Evolutionary conservation across 2,113 vertebrate genomes (phyloP), one percentile per base, ranked within the genome.

Genomic region (Sinocyclocheilus anophthalmus): DNA sequence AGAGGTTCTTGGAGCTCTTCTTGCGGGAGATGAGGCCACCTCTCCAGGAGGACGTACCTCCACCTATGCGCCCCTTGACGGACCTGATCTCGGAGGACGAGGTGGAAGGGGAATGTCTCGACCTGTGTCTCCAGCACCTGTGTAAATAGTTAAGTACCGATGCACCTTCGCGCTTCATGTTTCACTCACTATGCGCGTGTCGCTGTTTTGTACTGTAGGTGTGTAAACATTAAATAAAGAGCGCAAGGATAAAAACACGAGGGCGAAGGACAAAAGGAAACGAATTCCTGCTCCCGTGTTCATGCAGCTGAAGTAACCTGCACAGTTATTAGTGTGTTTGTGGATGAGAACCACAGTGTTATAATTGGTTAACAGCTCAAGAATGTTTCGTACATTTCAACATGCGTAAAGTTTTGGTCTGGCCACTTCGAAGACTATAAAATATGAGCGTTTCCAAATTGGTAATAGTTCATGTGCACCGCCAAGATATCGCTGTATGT

Each of bases 61-160:
- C 93, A 48, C 96, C 96, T 42, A 92, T 93, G 84, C 95, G 95
- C 85, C 94, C 84, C n/a, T 93, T 97, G 88, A 95, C 97, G 90
- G 97, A 99, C 92, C 94, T 96, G 93, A 92, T 98, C 94, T 94
- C 93, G 33, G 96, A 95, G 86, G 97, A 99, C 91, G 97, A 99
- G 92, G 96, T 98, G 94, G 98, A 99, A 88, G 98, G 97, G 89
- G 97, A 99, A 93, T 96, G 97, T 89, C 95, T 99, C 91, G 97
- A 99, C 94, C 94, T 99, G 94, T 98, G 98, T 92, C 95, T 99
- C 87, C 98, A 99, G 90, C 97, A 98, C 95, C 97, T 99, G 95
- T 99, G 97, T 96, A 99, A 98, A 97, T 99, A 98, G 98, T 98
- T 97, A 96, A 99, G 97, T 98, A 91, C 79, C 87, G 61, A 76